Percentiles rank a stretch among this genome's conserved stretches.
Conservation (phyloP, 2,888 invertebrate genomes). For the Drosophila engyochracea region DNA sequence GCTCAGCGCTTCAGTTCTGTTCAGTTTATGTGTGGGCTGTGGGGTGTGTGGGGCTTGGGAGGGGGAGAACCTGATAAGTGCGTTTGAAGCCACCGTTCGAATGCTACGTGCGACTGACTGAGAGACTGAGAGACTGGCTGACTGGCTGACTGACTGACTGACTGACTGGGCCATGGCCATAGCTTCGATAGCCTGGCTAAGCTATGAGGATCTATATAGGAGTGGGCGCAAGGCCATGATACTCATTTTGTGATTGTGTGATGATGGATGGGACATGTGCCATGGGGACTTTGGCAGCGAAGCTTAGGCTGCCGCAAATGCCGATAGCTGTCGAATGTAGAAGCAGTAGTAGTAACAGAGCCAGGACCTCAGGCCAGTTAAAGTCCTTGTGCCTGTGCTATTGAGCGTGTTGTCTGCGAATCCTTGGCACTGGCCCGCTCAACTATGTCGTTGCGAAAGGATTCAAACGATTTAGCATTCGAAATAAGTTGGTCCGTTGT, state of each 20-base stretch:
- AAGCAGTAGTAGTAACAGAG: slow-evolving; percentile 24
- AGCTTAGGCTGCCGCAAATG: slow-evolving; percentile 56
- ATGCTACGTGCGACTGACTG: slow-evolving; percentile 65
- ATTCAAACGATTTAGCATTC: slow-evolving; percentile 77
- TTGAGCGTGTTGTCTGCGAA: slow-evolving; percentile 52
- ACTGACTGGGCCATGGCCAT: slow-evolving; percentile 56
- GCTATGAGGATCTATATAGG: slow-evolving; percentile 13
- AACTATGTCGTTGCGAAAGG: slow-evolving; percentile 73
- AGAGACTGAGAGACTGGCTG: not conserved
- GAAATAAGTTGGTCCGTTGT: slow-evolving; percentile 68
- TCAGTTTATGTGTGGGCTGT: slow-evolving; percentile 50
- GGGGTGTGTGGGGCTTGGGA: slow-evolving; percentile 36
- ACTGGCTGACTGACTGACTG: slow-evolving; percentile 2
- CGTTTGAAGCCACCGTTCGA: slow-evolving; percentile 79
- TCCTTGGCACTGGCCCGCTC: slow-evolving; percentile 53
- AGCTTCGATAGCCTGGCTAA: slow-evolving; percentile 21
- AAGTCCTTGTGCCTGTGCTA: slow-evolving; percentile 54
- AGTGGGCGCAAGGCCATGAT: slow-evolving; percentile 57
- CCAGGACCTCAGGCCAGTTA: slow-evolving; percentile 58
- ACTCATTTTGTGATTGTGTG: slow-evolving; percentile 82
- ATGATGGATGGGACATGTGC: slow-evolving; percentile 81
- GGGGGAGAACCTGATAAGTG: slow-evolving; percentile 74
- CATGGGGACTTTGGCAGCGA: slow-evolving; percentile 48
- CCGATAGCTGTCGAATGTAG: slow-evolving; percentile 60
- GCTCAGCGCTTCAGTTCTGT: slow-evolving; percentile 52